Conservation (phyloP, 2,888 invertebrate genomes). For the Crematogaster levior region DNA sequence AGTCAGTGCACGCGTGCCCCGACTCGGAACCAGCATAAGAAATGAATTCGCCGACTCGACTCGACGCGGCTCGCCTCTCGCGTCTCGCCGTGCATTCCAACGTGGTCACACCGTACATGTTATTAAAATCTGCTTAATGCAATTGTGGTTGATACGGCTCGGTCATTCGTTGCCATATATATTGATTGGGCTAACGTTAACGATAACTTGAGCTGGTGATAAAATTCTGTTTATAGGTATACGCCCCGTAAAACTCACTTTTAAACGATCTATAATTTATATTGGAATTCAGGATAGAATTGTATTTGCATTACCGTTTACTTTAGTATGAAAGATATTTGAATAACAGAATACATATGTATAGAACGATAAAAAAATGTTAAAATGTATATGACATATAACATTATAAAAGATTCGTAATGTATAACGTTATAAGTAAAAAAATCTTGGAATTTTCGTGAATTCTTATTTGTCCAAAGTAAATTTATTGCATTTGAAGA, state of each 20-base stretch:
- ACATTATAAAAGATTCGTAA: not conserved
- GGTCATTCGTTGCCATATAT: not conserved
- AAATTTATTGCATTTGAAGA: not conserved
- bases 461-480: not conserved
- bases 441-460: not conserved
- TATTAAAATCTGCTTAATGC: slow-evolving; percentile 3
- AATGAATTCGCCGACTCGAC: slow-evolving; percentile 57
- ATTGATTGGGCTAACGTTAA: not conserved
- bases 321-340: not conserved
- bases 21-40: slow-evolving; percentile 63
- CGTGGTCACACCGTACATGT: not conserved
- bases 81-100: slow-evolving; percentile 61
- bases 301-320: not conserved
- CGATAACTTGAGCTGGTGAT: not conserved
- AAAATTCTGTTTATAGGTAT: not conserved
- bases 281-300: not conserved
- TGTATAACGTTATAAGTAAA: no score
- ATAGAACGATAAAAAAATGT: no score
- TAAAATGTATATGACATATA: no score
- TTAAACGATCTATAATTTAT: not conserved
- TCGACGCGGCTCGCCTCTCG: slow-evolving; percentile 4
- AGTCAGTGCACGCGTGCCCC: slow-evolving; percentile 61
- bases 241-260: not conserved
- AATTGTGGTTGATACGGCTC: not conserved
- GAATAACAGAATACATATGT: not conserved